A percentile compares a stretch with the other conserved stretches of the same genome.
phyloP scores from a whole-genome alignment of 64 coral and sea anemone genomes.

The Acropora yongei region DNA sequence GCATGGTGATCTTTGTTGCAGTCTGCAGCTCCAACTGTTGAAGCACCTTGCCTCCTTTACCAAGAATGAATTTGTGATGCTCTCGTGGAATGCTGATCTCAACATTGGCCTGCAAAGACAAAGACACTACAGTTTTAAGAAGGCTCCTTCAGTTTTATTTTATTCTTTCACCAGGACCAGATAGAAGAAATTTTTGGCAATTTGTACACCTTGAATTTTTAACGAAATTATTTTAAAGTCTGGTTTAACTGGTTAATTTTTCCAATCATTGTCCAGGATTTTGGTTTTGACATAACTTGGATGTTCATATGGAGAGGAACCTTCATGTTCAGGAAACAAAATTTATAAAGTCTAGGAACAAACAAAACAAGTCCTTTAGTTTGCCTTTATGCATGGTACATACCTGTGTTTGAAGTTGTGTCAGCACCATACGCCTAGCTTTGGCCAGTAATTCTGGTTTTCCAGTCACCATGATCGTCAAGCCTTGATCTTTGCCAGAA shows the following conservation, averaged over 20 bases:
- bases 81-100: conserved; percentile 88
- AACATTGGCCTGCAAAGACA: conserved; percentile 72
- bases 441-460: conserved; percentile 90
- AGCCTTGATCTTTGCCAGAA: conserved; percentile 89
- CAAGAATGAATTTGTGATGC: conserved; percentile 98
- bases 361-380: no score
- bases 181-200: no score
- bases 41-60: conserved; percentile 92
- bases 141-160: neutral
- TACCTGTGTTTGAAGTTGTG: conserved; percentile 97
- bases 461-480: conserved; percentile 96
- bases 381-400: no score
- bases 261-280: no score
- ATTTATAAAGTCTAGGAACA: neutral
- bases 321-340: neutral
- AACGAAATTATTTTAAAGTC: no score
- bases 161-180: no score
- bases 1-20: conserved; percentile 96
- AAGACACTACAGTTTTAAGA: conserved; percentile 8
- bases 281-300: no score
- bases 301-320: no score
- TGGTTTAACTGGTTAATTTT: no score
- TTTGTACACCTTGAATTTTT: no score
- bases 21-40: conserved; percentile 88
- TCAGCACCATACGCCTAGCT: conserved; percentile 85